Evolutionary conservation across 2,113 vertebrate genomes (phyloP), one percentile per base, ranked within the genome.

Genomic region (Prinia subflava): DNA sequence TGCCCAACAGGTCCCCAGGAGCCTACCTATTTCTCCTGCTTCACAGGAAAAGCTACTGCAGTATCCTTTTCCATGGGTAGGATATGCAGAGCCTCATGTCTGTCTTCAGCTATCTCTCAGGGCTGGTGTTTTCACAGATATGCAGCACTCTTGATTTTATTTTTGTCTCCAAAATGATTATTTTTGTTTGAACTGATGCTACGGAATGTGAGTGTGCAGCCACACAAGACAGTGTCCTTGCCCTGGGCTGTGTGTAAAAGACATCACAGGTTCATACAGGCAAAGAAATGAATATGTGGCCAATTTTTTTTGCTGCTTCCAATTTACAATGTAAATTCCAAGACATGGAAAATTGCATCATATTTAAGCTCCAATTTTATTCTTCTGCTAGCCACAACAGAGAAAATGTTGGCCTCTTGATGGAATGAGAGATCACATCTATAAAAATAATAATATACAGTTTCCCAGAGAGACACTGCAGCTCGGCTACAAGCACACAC

Each of bases 131-230:
- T 89, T 82, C 4, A 1, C 37, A 86, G 44, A 28, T 56, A 22
- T 13, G 21, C 6, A 31, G 24, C 25, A 55, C 41, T 85, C 27
- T 3, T 7, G 7, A 31, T 53, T 76, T 95, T 67, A 55, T 63
- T 92, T 94, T 59, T 87, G 14, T 63, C 68, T 84, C 47, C 12
- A 59, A 89, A 92, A 78, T 33, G 28, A 65, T 87, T 78, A 27
- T 74, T 92, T 89, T 77, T 57, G 22, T 52, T 92, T 81, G 50
- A 84, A 71, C 47, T 76, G 47, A 35, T 83, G 78, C 15, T 87
- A 9, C 42, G 79, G 65, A 59, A 47, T 13, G 11, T 33, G n/a
- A 14, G 11, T 71, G 47, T 33, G 18, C 27, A 85, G 62, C 60
- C 85, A n/a, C 89, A 60, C 35, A 79, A 15, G 67, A 27, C 5